Base-by-base conservation (phyloP, 2,113 vertebrate genomes). In the Triplophysa siluroides region DNA sequence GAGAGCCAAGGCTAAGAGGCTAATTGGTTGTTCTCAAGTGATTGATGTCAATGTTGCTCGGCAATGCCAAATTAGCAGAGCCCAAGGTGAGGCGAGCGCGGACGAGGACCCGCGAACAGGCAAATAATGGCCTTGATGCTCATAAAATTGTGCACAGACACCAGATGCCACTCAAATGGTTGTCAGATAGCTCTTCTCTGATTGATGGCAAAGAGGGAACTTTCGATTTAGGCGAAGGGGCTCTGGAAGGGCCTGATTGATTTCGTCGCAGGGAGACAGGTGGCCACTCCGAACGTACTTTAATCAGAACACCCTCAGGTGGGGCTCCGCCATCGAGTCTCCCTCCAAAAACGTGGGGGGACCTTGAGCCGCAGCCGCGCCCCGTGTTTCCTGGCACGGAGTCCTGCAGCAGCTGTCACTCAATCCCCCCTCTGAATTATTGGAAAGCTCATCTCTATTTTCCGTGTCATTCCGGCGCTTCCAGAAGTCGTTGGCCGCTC, bases 11-110 rank as follows among this genome's bases (percentile, higher is more conserved):
- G 86, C 85, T 79, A 76, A 83, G 61, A 84, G 83, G 83, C 81
- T 92, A 89, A 92, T 91, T 92, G 87, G 88, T 82, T 83, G 78
- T 87, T 78, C 73, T 88, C 61, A 73, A 83, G 81, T 91, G 89
- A 89, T 80, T 90, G 87, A 90, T 89, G 87, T 86, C 83, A 86
- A 80, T 58, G 74, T 87, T 89, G 76, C 82, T 75, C 80, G 72
- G 79, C 83, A 60, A 76, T 86, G 85, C 87, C 84, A 83, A 89
- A 90, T 86, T 86, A 88, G 82, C 85, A 84, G 85, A 80, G 83
- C 74, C 80, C 72, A 77, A 71, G 86, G 83, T 83, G 71, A 80
- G 77, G 24, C 23, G 24, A 41, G 64, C 14, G 58, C 56, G 52
- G 69, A 47, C 43, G 77, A 81, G 87, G 83, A 83, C 69, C 83